Evolutionary conservation across 2,113 vertebrate species (phyloP), one percentile per base, ranked within the genome.

Genomic region (Ahaetulla prasina): DNA sequence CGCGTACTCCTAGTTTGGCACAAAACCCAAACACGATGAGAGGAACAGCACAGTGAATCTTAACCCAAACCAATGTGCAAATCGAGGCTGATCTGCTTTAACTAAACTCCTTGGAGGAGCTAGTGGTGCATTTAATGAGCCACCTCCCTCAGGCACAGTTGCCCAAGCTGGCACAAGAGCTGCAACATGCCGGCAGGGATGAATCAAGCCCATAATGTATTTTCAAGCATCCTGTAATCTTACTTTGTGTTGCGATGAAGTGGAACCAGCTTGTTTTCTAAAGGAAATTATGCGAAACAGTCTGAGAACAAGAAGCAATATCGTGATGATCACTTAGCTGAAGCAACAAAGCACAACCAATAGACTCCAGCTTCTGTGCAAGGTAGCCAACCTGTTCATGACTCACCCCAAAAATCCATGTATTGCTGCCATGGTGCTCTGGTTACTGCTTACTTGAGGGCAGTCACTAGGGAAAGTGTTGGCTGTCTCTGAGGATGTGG

Each of bases 251-350:
- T 10, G 92, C 94, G 88, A 92, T 91, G 87, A 35, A 91, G 93
- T 89, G 53, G 90, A 93, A 91, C 87, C 85, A 23, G 60, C 91
- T 68, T 0, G 0, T 85, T 93, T 93, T 60, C 91, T 63, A 92
- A 89, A 91, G 93, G 68, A 95, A 94, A 93, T 0, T 3, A 35
- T 92, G 35, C 88, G 92, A 94, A 95, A 93, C 11, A 18, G 87
- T 30, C 49, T 63, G 8, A 94, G 96, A 94, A 89, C 43, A 74
- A 57, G 87, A 39, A 91, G 35, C 93, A 94, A 92, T 94, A 89
- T 92, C 3, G 1, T 80, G 20, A 47, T 84, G 92, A 87, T 87
- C 91, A 20, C 85, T 94, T 92, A 80, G 91, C 63, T 85, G 87
- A 94, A 91, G 45, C 22, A n/a, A 74, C 53, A 80, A 90, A 90